These are phyloP conservation scores for Orthosia cruda DNA, from an alignment of 2,888 invertebrate species.

Conservation along the genomic window DNA sequence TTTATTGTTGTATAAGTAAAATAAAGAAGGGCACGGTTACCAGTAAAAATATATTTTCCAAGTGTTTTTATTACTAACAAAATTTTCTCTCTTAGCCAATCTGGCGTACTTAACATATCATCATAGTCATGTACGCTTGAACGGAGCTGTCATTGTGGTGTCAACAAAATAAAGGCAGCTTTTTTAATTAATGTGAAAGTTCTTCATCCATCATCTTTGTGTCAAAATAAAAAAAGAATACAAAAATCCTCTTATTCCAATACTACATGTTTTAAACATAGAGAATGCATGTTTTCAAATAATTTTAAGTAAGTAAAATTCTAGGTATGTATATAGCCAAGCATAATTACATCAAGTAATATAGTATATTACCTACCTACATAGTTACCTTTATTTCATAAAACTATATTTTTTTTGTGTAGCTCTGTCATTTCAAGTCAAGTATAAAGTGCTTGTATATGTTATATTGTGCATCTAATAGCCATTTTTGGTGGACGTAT, in stretches of 20 bases:
- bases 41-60: background rate
- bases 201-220: no score
- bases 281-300: background rate
- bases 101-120: background rate
- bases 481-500: slow-evolving; percentile 24
- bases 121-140: no score
- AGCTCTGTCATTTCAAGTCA: background rate
- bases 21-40: no score
- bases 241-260: no score
- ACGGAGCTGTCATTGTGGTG: background rate
- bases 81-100: background rate
- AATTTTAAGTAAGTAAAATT: no score
- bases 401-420: background rate
- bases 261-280: background rate
- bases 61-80: background rate
- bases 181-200: background rate
- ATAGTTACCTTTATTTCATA: background rate
- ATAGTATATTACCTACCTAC: no score
- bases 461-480: slow-evolving; percentile 14
- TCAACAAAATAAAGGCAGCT: background rate
- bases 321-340: no score
- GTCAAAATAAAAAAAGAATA: no score
- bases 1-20: no score
- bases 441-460: slow-evolving; percentile 37
- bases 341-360: no score